Conservation (phyloP, 2,797 vertebrate genomes). For the Enteromius fasciolatus region DNA sequence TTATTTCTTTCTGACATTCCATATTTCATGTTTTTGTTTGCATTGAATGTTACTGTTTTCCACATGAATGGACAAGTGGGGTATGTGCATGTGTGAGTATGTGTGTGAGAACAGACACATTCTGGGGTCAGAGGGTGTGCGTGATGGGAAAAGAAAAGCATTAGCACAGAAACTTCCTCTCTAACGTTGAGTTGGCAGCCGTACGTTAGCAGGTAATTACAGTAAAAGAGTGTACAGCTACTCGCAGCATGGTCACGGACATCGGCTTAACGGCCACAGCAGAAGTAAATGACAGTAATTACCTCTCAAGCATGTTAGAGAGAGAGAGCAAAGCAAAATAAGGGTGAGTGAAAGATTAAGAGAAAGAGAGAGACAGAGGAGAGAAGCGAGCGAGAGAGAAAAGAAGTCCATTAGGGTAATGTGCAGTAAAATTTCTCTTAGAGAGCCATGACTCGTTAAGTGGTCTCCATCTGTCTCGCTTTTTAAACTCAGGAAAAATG, state of each 20-base stretch:
- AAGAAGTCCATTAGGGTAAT: constrained; percentile 82
- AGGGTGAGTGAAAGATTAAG: constrained; percentile 44
- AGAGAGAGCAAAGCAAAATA: constrained; percentile 29
- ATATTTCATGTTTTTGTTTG: constrained; percentile 63
- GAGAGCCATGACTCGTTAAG: constrained; percentile 79
- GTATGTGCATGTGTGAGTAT: constrained; percentile 9
- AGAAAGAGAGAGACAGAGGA: constrained; percentile 12
- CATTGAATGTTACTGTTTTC: constrained; percentile 57
- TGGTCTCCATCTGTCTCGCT: constrained; percentile 80
- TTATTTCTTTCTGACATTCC: constrained; percentile 43
- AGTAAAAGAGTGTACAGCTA: constrained; percentile 65
- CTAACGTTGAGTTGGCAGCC: constrained; percentile 35
- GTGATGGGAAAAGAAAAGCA: constrained; percentile 35
- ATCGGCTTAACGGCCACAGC: constrained; percentile 67
- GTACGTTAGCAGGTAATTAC: constrained; percentile 58
- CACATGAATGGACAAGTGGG: constrained; percentile 27
- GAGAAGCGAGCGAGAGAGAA: constrained; percentile 57
- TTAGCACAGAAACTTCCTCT: constrained; percentile 47
- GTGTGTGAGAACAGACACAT: constrained; percentile 8
- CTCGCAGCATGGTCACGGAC: constrained; percentile 57
- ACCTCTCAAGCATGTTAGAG: constrained; percentile 74
- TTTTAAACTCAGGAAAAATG: constrained; percentile 73
- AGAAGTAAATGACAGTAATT: constrained; percentile 83
- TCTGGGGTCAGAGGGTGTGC: constrained; percentile 42
- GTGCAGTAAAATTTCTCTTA: constrained; percentile 79